Conservation (phyloP, 2,113 vertebrate species). For the Limnothrissa miodon region DNA sequence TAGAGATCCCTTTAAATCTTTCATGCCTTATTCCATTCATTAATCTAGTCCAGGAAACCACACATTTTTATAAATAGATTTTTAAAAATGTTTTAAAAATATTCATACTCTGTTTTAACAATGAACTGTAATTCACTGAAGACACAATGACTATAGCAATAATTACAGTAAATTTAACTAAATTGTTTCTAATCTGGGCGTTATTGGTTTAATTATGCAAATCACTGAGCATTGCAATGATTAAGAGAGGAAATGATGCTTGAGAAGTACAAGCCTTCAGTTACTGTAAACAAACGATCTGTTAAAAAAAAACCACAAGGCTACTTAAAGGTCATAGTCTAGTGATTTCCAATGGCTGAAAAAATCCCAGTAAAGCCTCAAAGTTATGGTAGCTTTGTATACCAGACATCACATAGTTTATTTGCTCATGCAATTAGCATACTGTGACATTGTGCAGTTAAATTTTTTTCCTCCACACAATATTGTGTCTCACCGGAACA, state of each 20-base stretch:
- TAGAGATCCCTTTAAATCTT: too few relatives aligned
- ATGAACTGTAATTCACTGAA: too few relatives aligned
- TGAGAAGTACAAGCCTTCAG: neutral
- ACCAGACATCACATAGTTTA: neutral
- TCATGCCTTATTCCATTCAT: too few relatives aligned
- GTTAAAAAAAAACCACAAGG: neutral
- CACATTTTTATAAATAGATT: too few relatives aligned
- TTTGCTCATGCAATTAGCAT: neutral
- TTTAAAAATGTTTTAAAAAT: too few relatives aligned
- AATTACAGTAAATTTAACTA: neutral
- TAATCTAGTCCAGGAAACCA: too few relatives aligned
- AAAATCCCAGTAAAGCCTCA: neutral
- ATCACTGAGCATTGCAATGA: neutral
- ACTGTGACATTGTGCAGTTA: neutral
- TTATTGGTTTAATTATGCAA: neutral
- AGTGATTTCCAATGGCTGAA: neutral
- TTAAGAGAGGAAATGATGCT: neutral
- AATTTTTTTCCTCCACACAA: neutral
- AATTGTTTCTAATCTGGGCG: neutral
- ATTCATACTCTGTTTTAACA: too few relatives aligned
- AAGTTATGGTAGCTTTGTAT: neutral
- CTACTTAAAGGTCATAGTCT: neutral
- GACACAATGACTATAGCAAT: too few relatives aligned
- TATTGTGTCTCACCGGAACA: neutral
- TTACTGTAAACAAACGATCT: neutral